These are phyloP conservation scores for Poecilia gillii DNA, from an alignment of 2,797 vertebrate species.

Conservation along the genomic window DNA sequence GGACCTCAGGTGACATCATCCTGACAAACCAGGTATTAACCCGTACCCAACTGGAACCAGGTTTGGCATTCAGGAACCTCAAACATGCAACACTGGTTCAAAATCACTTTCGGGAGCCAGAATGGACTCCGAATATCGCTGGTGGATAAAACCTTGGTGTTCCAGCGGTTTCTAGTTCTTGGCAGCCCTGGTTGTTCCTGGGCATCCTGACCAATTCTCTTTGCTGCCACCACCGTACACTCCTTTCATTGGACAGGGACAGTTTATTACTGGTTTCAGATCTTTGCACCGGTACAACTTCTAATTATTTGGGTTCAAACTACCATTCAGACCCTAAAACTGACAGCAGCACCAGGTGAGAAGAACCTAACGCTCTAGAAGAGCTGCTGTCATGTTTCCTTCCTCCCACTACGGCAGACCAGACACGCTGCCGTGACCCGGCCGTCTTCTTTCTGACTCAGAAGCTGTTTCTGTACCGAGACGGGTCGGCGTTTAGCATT, in stretches of 20 bases:
- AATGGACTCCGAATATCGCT: too few relatives aligned
- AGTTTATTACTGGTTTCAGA: neutral
- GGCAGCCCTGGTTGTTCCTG: neutral
- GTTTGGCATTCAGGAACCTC: too few relatives aligned
- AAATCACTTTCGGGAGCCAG: too few relatives aligned
- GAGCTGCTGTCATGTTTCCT: neutral
- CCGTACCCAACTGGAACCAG: too few relatives aligned
- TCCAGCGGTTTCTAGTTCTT: neutral
- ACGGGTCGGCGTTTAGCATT: constrained; percentile 49
- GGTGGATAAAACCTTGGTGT: neutral
- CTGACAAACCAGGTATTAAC: too few relatives aligned
- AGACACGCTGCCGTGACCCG: neutral
- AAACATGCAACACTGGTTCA: too few relatives aligned
- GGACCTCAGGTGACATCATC: too few relatives aligned
- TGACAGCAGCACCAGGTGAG: neutral
- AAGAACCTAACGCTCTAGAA: neutral
- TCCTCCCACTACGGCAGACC: neutral
- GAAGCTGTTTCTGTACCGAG: neutral
- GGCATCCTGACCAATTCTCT: too few relatives aligned
- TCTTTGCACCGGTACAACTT: neutral
- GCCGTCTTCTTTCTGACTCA: neutral
- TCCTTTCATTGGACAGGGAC: neutral
- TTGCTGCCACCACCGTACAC: neutral
- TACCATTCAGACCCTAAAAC: neutral
- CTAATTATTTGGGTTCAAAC: neutral